Conservation (phyloP, 1,140 invertebrate species). For the Heliconius hermathena region DNA sequence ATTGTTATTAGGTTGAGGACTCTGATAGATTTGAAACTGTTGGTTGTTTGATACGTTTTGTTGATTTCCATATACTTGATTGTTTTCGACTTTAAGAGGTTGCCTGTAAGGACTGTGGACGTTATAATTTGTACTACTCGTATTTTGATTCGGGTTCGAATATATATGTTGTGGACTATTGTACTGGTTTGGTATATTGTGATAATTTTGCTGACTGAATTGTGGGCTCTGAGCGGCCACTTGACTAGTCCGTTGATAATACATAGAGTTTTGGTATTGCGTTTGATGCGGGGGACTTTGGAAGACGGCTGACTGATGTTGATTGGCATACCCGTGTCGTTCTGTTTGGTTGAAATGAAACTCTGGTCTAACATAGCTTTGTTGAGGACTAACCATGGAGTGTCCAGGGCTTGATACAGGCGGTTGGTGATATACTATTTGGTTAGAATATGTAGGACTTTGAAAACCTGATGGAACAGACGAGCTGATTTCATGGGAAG, state of each 20-base stretch:
- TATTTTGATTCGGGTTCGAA: slow-evolving; percentile 49
- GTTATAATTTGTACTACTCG: slow-evolving; percentile 60
- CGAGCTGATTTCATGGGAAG: slow-evolving; percentile 61
- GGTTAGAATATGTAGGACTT: slow-evolving; percentile 70
- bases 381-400: slow-evolving; percentile 71
- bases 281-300: slow-evolving; percentile 73
- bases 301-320: slow-evolving; percentile 62
- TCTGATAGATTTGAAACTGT: slow-evolving; percentile 71
- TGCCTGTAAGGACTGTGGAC: slow-evolving; percentile 69
- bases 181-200: slow-evolving; percentile 61
- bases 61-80: slow-evolving; percentile 49
- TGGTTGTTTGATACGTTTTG: slow-evolving; percentile 50
- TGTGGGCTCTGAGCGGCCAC: slow-evolving; percentile 48
- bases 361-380: slow-evolving; percentile 61
- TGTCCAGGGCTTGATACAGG: slow-evolving; percentile 61
- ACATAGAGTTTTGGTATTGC: slow-evolving; percentile 69
- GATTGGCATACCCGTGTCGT: slow-evolving; percentile 70
- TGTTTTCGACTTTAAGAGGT: slow-evolving; percentile 55
- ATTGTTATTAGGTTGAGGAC: slow-evolving; percentile 61
- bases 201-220: slow-evolving; percentile 58
- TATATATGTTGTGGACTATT: slow-evolving; percentile 66
- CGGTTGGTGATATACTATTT: slow-evolving; percentile 62
- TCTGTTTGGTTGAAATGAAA: slow-evolving; percentile 67
- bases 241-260: slow-evolving; percentile 65
- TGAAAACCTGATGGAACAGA: slow-evolving; percentile 65